These are phyloP conservation scores for Ptychadena robeensis DNA, from an alignment of 2,797 vertebrate genomes.

Conservation along the genomic window DNA sequence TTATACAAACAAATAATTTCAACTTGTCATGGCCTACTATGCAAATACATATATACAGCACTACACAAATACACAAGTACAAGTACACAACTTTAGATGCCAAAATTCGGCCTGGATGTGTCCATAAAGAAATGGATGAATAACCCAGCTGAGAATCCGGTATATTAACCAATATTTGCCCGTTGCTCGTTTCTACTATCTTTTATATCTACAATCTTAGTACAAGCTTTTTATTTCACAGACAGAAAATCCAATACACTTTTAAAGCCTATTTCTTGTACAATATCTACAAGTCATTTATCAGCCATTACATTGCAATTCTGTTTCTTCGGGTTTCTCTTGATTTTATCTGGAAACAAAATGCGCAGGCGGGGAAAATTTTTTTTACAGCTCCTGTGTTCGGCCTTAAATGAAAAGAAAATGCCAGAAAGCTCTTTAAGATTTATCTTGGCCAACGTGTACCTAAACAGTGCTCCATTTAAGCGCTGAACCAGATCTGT, in stretches of 20 bases:
- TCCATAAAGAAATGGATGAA: too few relatives aligned
- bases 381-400: constrained; percentile 13
- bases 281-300: not conserved
- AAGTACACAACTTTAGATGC: too few relatives aligned
- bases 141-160: too few relatives aligned
- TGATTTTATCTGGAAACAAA: constrained; percentile 4
- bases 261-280: not conserved
- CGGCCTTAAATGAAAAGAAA: constrained; percentile 13
- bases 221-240: not conserved
- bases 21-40: too few relatives aligned
- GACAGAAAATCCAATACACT: not conserved
- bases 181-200: not conserved
- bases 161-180: not conserved
- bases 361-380: not conserved
- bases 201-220: not conserved
- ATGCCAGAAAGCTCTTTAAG: constrained; percentile 1
- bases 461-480: not conserved
- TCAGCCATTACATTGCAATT: not conserved
- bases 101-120: too few relatives aligned
- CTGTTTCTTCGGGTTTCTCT: not conserved
- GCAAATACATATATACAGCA: too few relatives aligned
- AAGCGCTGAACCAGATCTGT: not conserved
- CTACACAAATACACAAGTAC: too few relatives aligned
- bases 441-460: constrained; percentile 4
- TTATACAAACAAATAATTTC: too few relatives aligned